Conservation (phyloP, 2,888 invertebrate species). For the Cerceris ruficornis region DNA sequence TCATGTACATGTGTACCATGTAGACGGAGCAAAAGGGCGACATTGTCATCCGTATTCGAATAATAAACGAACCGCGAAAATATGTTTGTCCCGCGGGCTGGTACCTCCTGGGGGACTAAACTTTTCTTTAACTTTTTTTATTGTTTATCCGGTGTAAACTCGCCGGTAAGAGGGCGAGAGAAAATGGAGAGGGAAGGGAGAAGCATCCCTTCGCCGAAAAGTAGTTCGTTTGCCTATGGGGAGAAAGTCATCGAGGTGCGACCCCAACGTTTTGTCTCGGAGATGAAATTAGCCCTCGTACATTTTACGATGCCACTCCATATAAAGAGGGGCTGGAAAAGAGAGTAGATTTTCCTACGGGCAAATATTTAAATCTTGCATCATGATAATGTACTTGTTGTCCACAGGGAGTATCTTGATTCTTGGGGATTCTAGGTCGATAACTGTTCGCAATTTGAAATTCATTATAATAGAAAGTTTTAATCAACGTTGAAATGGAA, state of each 20-base stretch:
- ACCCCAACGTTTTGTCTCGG: conserved; percentile 66
- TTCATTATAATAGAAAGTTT: too few species aligned
- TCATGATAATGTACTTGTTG: background rate
- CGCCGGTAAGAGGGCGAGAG: conserved; percentile 24
- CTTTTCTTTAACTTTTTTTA: conserved; percentile 68
- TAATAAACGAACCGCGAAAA: conserved; percentile 79
- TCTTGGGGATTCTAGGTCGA: background rate
- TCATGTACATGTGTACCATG: background rate
- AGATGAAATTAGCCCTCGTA: conserved; percentile 68
- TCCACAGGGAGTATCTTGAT: background rate
- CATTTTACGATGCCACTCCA: conserved; percentile 36
- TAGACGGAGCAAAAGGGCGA: too few species aligned
- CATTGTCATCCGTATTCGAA: conserved; percentile 62
- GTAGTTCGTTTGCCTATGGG: conserved; percentile 65
- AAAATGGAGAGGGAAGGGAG: background rate
- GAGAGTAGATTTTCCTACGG: background rate
- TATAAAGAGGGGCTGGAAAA: conserved; percentile 1
- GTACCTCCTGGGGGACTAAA: conserved; percentile 62
- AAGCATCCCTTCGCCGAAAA: conserved; percentile 30
- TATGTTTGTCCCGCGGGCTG: conserved; percentile 62
- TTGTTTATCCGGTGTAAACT: conserved; percentile 71
- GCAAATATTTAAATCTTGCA: conserved; percentile 15
- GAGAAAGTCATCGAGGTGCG: conserved; percentile 50
- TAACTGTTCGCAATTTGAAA: too few species aligned
- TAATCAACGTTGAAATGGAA: too few species aligned